A percentile compares a stretch with the other conserved stretches of the same genome.
Conservation (phyloP, 2,888 invertebrate species). For the Macrosiphum euphorbiae region DNA sequence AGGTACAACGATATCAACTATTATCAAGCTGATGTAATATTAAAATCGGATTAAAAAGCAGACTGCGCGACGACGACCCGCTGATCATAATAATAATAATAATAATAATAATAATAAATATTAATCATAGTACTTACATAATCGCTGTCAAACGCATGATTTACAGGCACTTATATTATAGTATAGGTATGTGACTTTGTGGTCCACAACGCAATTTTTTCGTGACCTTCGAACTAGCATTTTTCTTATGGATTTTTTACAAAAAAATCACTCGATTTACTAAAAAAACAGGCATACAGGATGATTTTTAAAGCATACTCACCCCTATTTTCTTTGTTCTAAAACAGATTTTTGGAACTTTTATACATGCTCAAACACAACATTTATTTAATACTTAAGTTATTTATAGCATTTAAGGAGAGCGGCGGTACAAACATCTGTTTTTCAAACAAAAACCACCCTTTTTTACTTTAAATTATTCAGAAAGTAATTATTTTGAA, state of each 20-base stretch:
- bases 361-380: background rate
- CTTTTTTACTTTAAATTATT: too few relatives aligned
- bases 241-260: background rate
- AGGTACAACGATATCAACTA: background rate
- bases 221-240: background rate
- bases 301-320: background rate
- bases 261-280: background rate
- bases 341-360: background rate
- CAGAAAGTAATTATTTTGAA: too few relatives aligned
- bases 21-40: background rate
- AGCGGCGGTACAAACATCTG: background rate
- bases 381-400: background rate
- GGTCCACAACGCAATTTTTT: background rate
- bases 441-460: background rate
- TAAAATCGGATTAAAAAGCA: too few relatives aligned
- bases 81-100: background rate
- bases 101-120: background rate
- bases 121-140: background rate
- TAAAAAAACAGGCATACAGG: background rate
- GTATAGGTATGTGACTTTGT: background rate
- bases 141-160: background rate
- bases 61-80: background rate
- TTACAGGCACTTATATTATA: background rate
- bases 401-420: background rate
- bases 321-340: background rate